Percentiles rank a stretch among this genome's conserved stretches.
Conservation (phyloP, 2,888 invertebrate genomes). For the Metacarcinus magister region DNA sequence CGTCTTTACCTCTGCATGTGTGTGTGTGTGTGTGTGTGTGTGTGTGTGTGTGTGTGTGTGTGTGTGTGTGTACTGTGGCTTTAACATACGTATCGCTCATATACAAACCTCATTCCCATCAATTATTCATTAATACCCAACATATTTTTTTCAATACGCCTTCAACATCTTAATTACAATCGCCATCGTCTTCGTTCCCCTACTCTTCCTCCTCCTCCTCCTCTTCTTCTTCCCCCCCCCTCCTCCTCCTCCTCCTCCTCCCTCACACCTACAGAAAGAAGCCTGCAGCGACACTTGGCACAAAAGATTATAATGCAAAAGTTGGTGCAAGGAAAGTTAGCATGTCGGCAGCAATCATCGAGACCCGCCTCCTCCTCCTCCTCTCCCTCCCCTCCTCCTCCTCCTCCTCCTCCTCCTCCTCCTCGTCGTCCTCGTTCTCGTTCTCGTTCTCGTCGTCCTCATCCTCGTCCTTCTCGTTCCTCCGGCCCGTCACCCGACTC, state of each 20-base stretch:
- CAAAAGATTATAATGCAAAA: constrained; percentile 26
- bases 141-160: too few relatives aligned
- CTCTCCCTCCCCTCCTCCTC: background rate
- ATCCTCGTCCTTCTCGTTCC: background rate
- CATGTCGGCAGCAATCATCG: constrained; percentile 1
- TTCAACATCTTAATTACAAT: too few relatives aligned
- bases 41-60: too few relatives aligned
- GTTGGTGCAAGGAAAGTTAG: constrained; percentile 14
- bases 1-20: background rate
- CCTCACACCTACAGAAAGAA: background rate
- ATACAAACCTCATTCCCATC: too few relatives aligned
- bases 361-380: constrained; percentile 10
- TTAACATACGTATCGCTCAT: too few relatives aligned
- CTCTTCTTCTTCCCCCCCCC: too few relatives aligned
- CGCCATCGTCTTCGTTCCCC: too few relatives aligned
- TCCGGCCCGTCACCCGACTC: background rate
- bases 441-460: background rate
- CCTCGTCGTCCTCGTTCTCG: background rate
- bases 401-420: background rate
- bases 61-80: too few relatives aligned
- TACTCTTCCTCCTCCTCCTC: too few relatives aligned
- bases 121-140: too few relatives aligned
- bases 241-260: too few relatives aligned
- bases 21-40: constrained; percentile 26
- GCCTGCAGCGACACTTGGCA: constrained; percentile 13